A percentile compares a stretch with the other conserved stretches of the same genome.
phyloP scores from a whole-genome alignment of 2,113 vertebrate species.

The Hylia prasina region DNA sequence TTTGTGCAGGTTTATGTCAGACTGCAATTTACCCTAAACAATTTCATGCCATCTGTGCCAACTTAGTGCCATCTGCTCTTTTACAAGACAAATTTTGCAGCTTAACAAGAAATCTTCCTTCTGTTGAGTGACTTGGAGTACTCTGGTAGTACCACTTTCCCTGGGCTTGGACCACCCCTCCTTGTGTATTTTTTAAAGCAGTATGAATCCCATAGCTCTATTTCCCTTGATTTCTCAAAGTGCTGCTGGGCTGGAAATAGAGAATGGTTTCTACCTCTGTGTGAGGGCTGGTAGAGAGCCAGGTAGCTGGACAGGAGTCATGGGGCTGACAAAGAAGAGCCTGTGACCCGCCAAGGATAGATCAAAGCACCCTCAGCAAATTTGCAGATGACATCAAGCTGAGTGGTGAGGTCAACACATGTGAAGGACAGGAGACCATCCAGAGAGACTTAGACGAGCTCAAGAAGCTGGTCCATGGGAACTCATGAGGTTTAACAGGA shows the following conservation, averaged over 20 bases:
- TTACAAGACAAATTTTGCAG: neutral
- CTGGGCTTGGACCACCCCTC: neutral
- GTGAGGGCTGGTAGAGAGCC: neutral
- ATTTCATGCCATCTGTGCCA: neutral
- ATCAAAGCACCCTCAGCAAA: neutral
- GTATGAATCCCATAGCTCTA: neutral
- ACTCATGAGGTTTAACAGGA: neutral
- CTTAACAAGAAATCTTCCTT: neutral
- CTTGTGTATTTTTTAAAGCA: neutral
- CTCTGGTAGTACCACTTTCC: neutral
- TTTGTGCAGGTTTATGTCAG: neutral
- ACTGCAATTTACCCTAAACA: neutral
- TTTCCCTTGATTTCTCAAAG: neutral
- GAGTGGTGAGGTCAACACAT: fast-evolving
- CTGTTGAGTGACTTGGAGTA: neutral
- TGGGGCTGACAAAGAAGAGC: neutral
- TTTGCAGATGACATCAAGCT: neutral
- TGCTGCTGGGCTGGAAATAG: neutral
- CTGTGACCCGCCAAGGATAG: neutral
- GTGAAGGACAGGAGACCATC: neutral
- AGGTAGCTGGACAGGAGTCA: fast-evolving
- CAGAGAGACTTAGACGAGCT: neutral
- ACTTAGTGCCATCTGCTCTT: neutral
- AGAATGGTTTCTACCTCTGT: neutral
- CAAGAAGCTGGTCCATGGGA: fast-evolving